These are phyloP conservation scores for Pseudachorutes palmiensis DNA, from an alignment of 1,140 invertebrate species.

Conservation along the genomic window DNA sequence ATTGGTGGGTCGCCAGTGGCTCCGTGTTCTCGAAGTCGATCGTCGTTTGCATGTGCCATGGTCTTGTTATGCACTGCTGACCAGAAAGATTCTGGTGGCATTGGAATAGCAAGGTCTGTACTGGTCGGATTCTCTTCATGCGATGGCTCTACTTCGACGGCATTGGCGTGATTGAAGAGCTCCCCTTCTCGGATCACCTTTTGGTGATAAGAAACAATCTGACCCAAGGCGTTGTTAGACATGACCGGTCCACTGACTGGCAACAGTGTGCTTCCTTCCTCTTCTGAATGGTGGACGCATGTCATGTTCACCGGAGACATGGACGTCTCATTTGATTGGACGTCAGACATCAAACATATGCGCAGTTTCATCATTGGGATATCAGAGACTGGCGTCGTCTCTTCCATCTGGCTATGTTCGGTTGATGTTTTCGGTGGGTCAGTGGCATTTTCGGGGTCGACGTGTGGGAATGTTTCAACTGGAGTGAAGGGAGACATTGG, in stretches of 20 bases:
- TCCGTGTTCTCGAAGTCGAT: conserved; percentile 4
- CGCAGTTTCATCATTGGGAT: background rate
- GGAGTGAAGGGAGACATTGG: background rate
- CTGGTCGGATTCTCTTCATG: background rate
- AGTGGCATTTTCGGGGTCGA: background rate
- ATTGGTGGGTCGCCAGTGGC: conserved; percentile 17
- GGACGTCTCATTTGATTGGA: background rate
- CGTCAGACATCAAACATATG: background rate
- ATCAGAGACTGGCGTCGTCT: background rate
- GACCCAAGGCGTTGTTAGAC: conserved; percentile 12
- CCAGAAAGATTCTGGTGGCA: conserved; percentile 18
- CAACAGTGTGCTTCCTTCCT: background rate
- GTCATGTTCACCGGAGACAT: background rate
- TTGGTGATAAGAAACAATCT: conserved; percentile 6
- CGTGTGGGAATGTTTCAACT: background rate
- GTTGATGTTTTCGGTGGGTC: background rate
- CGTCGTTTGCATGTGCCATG: conserved; percentile 8
- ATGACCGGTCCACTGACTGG: background rate
- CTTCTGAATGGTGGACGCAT: background rate
- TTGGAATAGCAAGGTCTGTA: conserved; percentile 9
- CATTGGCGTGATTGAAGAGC: background rate
- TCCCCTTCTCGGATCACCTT: background rate
- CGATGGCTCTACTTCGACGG: background rate
- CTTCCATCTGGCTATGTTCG: background rate
- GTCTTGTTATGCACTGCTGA: conserved; percentile 19